phyloP scores from a whole-genome alignment of 92 coral and sea anemone species.

The Epizoanthus rinbou region DNA sequence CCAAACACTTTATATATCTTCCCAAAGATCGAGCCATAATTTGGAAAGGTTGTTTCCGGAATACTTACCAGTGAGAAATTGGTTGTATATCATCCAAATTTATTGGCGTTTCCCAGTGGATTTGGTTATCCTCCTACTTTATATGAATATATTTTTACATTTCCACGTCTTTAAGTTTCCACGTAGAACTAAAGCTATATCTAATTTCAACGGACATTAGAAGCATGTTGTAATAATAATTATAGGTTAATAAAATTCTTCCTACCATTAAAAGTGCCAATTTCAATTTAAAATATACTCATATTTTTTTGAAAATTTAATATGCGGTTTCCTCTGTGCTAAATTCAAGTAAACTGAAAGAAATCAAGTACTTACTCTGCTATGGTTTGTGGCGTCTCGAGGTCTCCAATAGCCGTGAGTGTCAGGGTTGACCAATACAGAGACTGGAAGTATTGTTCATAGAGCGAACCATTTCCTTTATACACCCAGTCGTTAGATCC shows the following conservation, averaged over 20 bases:
- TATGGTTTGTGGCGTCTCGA: constrained; percentile 85
- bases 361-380: constrained; percentile 76
- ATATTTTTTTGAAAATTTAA: too few relatives aligned
- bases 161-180: too few relatives aligned
- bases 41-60: background rate
- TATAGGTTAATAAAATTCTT: background rate
- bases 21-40: too few relatives aligned
- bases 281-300: background rate
- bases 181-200: too few relatives aligned
- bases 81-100: background rate
- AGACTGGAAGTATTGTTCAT: constrained; percentile 90
- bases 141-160: too few relatives aligned
- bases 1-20: too few relatives aligned
- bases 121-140: too few relatives aligned
- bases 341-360: background rate
- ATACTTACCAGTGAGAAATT: background rate
- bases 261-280: background rate
- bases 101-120: too few relatives aligned
- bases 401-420: constrained; percentile 93
- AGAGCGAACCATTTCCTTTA: constrained; percentile 89
- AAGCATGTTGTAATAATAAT: background rate
- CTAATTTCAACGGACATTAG: background rate
- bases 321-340: background rate
- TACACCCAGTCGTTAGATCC: constrained; percentile 92
- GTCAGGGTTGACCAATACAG: constrained; percentile 96